These are phyloP conservation scores for Sebastes variabilis DNA, from an alignment of 2,797 vertebrate genomes.

Conservation along the genomic window DNA sequence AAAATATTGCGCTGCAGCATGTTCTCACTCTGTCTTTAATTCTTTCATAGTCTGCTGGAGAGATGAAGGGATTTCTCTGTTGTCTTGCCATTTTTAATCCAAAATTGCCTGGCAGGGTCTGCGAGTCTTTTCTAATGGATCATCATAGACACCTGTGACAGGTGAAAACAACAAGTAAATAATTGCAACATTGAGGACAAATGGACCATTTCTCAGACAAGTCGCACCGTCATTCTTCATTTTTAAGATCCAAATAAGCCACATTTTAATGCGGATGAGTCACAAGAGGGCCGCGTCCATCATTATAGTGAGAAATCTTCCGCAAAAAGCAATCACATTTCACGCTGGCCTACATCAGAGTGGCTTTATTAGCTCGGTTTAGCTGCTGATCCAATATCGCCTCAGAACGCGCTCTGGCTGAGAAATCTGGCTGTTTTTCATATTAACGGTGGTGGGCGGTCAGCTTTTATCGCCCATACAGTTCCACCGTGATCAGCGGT, in stretches of 20 bases:
- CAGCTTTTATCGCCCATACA: constrained; percentile 46
- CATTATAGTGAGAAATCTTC: constrained; percentile 14
- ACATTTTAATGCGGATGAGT: not conserved
- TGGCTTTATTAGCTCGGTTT: constrained; percentile 42
- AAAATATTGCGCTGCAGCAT: constrained; percentile 36
- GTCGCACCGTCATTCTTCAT: not conserved
- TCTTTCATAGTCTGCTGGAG: not conserved
- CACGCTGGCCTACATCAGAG: constrained; percentile 41
- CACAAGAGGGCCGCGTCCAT: not conserved
- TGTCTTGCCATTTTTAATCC: not conserved
- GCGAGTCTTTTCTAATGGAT: not conserved
- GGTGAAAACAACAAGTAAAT: constrained; percentile 1
- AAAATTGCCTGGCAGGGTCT: not conserved
- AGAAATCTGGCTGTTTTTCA: constrained; percentile 43
- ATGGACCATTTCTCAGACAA: not conserved
- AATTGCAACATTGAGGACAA: not conserved
- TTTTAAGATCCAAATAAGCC: not conserved
- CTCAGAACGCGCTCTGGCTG: constrained; percentile 2
- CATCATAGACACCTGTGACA: not conserved
- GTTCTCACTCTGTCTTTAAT: constrained; percentile 29
- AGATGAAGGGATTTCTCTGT: constrained; percentile 24
- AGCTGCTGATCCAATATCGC: constrained; percentile 35
- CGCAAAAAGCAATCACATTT: constrained; percentile 41
- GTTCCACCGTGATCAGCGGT: constrained; percentile 53
- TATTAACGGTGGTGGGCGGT: constrained; percentile 52